Conservation (phyloP, 2,113 vertebrate species). For the Eleginops maclovinus region DNA sequence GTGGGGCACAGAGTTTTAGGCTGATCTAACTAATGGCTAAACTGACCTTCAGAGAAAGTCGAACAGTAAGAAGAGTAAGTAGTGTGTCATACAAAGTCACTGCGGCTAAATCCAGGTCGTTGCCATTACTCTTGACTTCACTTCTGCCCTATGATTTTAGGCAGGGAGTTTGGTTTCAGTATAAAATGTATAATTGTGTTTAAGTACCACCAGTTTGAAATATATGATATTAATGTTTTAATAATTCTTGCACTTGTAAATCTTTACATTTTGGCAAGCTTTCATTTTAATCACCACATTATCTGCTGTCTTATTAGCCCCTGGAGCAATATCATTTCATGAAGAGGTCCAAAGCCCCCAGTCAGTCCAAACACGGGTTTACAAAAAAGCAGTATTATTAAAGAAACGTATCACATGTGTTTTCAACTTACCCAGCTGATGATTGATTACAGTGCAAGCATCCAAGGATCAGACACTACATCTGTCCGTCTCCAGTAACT, state of each 20-base stretch:
- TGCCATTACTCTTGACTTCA: constrained; percentile 55
- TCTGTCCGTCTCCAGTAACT: constrained; percentile 16
- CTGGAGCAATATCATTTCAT: not conserved
- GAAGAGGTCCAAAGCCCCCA: not conserved
- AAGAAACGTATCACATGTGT: not conserved
- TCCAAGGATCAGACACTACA: not conserved
- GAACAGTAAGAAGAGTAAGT: constrained; percentile 70
- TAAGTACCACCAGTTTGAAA: not conserved
- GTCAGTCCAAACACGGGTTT: not conserved
- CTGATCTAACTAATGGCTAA: constrained; percentile 80
- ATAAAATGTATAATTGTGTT: not conserved
- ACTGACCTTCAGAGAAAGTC: constrained; percentile 81
- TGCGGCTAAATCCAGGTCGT: constrained; percentile 64
- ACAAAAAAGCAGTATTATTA: not conserved
- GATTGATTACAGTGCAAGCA: not conserved
- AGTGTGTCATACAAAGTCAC: constrained; percentile 69
- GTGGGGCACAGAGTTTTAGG: constrained; percentile 67
- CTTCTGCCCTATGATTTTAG: constrained; percentile 29
- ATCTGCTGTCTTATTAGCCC: not conserved
- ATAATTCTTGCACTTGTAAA: not conserved
- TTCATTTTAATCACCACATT: not conserved
- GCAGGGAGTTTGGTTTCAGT: constrained; percentile 3
- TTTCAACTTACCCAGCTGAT: not conserved
- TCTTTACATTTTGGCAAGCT: not conserved
- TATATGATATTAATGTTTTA: not conserved